Conservation (phyloP, 2,113 vertebrate species). For the Podarcis raffonei region DNA sequence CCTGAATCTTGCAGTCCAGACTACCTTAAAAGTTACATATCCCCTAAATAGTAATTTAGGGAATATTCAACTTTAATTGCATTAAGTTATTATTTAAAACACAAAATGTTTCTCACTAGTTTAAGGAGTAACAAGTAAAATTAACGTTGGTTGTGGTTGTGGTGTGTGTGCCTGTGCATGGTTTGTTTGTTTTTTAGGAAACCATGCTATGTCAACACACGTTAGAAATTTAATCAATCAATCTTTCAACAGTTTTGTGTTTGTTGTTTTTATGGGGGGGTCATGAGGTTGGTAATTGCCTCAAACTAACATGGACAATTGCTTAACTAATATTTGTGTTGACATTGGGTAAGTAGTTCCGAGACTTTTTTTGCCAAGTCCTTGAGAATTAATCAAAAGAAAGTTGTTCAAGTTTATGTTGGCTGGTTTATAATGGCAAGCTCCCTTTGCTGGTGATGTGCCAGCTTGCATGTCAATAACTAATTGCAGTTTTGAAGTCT, state of each 20-base stretch:
- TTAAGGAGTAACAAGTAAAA: neutral
- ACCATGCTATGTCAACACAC: neutral
- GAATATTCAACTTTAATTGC: no score
- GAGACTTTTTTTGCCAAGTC: slow-evolving; percentile 42
- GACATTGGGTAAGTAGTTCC: slow-evolving; percentile 48
- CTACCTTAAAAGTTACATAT: neutral
- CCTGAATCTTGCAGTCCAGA: neutral
- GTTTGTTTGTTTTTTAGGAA: slow-evolving; percentile 11
- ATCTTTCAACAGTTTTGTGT: slow-evolving; percentile 24
- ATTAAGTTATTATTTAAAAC: neutral
- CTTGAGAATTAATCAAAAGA: slow-evolving; percentile 59
- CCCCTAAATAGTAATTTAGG: neutral
- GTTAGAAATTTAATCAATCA: slow-evolving; percentile 43
- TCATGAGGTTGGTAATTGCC: slow-evolving; percentile 37
- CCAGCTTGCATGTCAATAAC: slow-evolving; percentile 32
- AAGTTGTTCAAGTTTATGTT: slow-evolving; percentile 65
- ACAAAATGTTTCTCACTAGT: neutral
- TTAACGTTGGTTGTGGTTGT: neutral
- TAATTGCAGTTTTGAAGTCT: slow-evolving; percentile 47
- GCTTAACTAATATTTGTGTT: slow-evolving; percentile 55
- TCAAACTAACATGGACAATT: slow-evolving; percentile 63
- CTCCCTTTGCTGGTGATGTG: slow-evolving; percentile 48
- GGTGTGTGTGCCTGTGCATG: neutral
- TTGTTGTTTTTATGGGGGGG: slow-evolving; percentile 36
- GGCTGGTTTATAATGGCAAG: slow-evolving; percentile 48